phyloP scores from a whole-genome alignment of 2,113 vertebrate genomes.

The Elachura formosa region DNA sequence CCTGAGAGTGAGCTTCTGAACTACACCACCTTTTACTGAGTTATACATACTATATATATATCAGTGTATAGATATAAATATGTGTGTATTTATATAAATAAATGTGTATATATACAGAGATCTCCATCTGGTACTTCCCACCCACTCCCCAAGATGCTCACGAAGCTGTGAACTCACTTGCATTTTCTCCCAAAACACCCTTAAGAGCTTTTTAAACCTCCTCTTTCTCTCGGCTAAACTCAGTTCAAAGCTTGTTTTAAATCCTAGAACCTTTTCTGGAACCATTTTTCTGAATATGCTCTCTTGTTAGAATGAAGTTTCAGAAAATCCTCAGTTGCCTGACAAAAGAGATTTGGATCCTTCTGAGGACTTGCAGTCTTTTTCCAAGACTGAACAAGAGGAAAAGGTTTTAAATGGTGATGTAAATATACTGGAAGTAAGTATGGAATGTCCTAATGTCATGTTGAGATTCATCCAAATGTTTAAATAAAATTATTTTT shows the following conservation, averaged over 20 bases:
- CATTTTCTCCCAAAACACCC: background rate
- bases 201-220: background rate
- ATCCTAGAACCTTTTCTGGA: background rate
- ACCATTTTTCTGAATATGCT: background rate
- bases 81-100: background rate
- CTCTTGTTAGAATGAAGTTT: slow-evolving; percentile 57
- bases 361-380: background rate
- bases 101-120: background rate
- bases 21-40: background rate
- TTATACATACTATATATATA: too few species aligned
- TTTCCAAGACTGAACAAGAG: slow-evolving; percentile 49
- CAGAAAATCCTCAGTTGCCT: slow-evolving; percentile 42
- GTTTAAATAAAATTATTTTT: background rate
- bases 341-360: slow-evolving; percentile 45
- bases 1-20: background rate
- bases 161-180: background rate
- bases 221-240: background rate
- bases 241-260: background rate
- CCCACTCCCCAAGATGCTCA: background rate
- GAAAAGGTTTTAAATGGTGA: slow-evolving; percentile 70
- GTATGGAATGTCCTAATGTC: background rate
- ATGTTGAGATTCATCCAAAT: background rate
- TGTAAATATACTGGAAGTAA: background rate
- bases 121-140: background rate
- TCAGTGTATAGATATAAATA: background rate